Evolutionary conservation across 2,797 vertebrate genomes (phyloP).

Genomic region (Acanthornis magna): DNA sequence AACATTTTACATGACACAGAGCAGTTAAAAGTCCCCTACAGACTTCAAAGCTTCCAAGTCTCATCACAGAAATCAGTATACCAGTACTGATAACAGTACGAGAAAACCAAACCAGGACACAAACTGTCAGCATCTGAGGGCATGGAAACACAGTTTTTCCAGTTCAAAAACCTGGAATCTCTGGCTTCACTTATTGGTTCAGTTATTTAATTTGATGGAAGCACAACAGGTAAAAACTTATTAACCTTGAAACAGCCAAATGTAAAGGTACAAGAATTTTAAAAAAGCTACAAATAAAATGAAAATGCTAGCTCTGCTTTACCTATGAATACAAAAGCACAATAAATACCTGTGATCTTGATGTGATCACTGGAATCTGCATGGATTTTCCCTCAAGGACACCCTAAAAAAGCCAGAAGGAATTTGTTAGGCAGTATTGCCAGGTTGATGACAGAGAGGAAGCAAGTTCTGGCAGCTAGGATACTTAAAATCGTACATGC

Average conservation of each 20-base stretch:
- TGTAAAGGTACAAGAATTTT: background rate
- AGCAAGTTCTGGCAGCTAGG: background rate
- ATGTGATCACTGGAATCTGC: constrained; percentile 86
- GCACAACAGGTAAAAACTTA: background rate
- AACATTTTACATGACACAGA: background rate
- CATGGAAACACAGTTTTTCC: background rate
- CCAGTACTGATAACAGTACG: background rate
- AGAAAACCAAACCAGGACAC: background rate
- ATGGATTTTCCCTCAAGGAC: constrained; percentile 76
- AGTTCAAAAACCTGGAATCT: background rate
- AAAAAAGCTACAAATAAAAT: background rate
- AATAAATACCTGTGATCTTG: constrained; percentile 87
- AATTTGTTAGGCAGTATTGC: background rate
- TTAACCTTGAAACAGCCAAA: background rate
- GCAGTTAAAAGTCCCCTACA: background rate
- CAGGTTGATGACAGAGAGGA: background rate
- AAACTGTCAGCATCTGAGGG: background rate
- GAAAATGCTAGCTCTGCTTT: background rate
- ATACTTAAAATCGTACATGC: background rate
- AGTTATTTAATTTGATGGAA: background rate
- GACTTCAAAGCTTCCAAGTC: background rate
- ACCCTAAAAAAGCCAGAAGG: constrained; percentile 72
- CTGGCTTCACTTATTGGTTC: background rate
- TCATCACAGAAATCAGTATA: background rate
- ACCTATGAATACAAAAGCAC: background rate